Evolutionary conservation across 2,113 vertebrate genomes (phyloP).

Genomic region (Chauna torquata): DNA sequence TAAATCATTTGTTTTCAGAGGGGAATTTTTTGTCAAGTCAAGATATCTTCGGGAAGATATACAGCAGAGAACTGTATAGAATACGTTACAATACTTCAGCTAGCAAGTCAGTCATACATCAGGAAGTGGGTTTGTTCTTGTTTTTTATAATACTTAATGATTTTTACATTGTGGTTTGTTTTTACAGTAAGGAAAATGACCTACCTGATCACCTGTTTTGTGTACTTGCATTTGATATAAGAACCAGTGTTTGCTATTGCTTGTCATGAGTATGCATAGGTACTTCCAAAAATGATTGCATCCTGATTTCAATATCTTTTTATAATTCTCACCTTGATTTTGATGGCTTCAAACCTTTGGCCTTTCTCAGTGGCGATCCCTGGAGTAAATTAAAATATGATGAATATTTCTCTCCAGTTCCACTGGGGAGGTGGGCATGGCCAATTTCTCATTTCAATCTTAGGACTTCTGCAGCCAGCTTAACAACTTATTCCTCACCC

Average conservation of each 20-base stretch:
- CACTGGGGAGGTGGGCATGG: neutral
- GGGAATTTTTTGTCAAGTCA: neutral
- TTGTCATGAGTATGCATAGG: neutral
- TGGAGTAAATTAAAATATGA: neutral
- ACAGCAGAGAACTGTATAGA: neutral
- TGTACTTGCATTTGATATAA: neutral
- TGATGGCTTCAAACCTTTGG: neutral
- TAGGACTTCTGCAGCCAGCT: neutral
- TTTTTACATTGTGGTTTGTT: neutral
- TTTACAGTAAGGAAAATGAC: neutral
- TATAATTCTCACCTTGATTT: neutral
- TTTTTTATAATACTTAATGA: neutral
- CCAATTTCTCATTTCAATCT: neutral
- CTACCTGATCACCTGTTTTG: neutral
- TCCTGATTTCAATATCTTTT: neutral
- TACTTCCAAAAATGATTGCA: neutral
- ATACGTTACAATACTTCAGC: neutral
- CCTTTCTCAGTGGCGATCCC: neutral
- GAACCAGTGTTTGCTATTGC: neutral
- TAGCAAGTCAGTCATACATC: neutral
- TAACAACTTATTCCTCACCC: neutral
- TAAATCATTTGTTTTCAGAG: neutral
- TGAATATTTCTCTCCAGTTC: neutral
- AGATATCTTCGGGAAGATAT: neutral
- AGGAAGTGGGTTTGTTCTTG: neutral